phyloP scores from a whole-genome alignment of 1,140 invertebrate genomes.

The Orussus abietinus region DNA sequence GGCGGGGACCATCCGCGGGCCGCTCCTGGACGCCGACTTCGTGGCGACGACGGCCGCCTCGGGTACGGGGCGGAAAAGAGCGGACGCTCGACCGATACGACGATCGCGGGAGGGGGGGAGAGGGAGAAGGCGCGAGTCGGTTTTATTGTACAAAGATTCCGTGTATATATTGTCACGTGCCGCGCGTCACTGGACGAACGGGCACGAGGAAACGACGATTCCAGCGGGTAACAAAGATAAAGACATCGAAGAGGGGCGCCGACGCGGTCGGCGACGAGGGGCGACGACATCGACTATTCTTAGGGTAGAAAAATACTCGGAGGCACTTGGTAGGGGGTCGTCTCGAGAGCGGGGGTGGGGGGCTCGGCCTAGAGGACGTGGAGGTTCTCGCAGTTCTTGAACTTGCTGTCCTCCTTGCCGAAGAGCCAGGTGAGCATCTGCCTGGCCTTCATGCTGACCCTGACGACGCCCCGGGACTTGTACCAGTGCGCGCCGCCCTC shows the following conservation, averaged over 20 bases:
- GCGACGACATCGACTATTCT: slow-evolving; percentile 27
- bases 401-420: slow-evolving; percentile 84
- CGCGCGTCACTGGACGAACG: no score
- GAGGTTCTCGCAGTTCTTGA: slow-evolving; percentile 86
- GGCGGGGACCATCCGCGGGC: no score
- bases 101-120: not conserved
- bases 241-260: no score
- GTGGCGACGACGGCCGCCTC: no score
- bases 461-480: slow-evolving; percentile 74
- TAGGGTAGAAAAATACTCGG: slow-evolving; percentile 37
- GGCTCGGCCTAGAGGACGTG: slow-evolving; percentile 66
- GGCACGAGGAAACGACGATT: no score
- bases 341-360: not conserved
- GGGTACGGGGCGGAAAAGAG: no score
- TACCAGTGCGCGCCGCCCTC: slow-evolving; percentile 63
- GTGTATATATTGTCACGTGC: not conserved
- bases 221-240: no score
- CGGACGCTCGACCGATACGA: no score
- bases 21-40: no score
- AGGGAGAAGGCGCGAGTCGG: not conserved
- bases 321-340: slow-evolving; percentile 31
- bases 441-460: slow-evolving; percentile 82
- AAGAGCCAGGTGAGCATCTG: slow-evolving; percentile 88
- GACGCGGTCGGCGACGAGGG: no score
- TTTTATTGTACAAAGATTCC: not conserved